Percentiles rank a stretch among this genome's conserved stretches.
These are phyloP conservation scores for Drosophila mayaguana DNA, from an alignment of 2,888 invertebrate genomes.

Conservation along the genomic window DNA sequence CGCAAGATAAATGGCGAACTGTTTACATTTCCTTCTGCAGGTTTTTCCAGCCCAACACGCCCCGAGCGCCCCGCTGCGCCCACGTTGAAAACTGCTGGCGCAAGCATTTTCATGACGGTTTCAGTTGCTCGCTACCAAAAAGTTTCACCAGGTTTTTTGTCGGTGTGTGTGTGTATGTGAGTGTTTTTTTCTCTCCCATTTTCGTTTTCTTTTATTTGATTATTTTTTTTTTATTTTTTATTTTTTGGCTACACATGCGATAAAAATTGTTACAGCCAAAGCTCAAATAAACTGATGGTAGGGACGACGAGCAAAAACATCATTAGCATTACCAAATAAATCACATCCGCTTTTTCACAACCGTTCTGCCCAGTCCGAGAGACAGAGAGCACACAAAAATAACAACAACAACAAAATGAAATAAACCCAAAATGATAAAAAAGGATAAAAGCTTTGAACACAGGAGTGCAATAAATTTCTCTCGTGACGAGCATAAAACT, in stretches of 20 bases:
- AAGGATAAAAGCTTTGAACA: constrained; percentile 82
- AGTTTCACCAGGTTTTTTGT: constrained; percentile 71
- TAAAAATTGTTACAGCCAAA: constrained; percentile 74
- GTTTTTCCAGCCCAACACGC: constrained; percentile 15
- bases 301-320: constrained; percentile 75
- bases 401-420: constrained; percentile 22
- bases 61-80: neutral
- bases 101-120: constrained; percentile 75
- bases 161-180: neutral
- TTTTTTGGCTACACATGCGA: constrained; percentile 74
- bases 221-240: constrained; percentile 30
- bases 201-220: constrained; percentile 20
- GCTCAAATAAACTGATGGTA: constrained; percentile 75
- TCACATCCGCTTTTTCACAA: constrained; percentile 83
- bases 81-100: constrained; percentile 62
- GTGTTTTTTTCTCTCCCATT: constrained; percentile 7
- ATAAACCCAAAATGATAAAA: constrained; percentile 65
- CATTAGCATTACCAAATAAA: constrained; percentile 83
- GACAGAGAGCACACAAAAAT: constrained; percentile 35
- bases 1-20: constrained; percentile 78
- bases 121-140: constrained; percentile 61
- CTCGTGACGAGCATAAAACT: constrained; percentile 83
- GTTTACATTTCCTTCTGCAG: constrained; percentile 73
- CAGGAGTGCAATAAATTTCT: constrained; percentile 83
- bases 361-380: constrained; percentile 63